These are phyloP conservation scores for Zaprionus kolodkinae DNA, from an alignment of 1,140 invertebrate species.

Conservation along the genomic window DNA sequence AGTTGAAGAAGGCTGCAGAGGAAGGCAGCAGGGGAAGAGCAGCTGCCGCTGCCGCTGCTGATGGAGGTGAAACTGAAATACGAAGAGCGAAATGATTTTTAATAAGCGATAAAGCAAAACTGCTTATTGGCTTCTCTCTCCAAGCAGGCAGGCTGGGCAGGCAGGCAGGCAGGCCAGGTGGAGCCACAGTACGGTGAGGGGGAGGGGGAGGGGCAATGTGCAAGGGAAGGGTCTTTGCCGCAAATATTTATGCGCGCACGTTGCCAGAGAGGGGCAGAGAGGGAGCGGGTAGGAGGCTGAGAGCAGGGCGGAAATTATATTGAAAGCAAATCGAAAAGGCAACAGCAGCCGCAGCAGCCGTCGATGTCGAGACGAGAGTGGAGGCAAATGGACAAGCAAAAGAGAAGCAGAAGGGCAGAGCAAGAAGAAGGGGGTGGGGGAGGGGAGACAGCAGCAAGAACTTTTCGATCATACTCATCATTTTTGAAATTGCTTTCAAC, in stretches of 20 bases:
- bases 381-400: not conserved
- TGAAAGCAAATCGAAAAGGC: constrained; percentile 80
- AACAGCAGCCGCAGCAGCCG: constrained; percentile 57
- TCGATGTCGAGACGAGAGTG: constrained; percentile 12
- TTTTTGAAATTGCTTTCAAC: constrained; percentile 84
- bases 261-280: constrained; percentile 1
- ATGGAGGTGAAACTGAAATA: constrained; percentile 75
- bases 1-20: not conserved
- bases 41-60: constrained; percentile 28
- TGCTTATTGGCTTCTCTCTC: constrained; percentile 81
- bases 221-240: constrained; percentile 34
- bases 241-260: constrained; percentile 68
- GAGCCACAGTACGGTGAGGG: constrained; percentile 11
- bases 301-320: constrained; percentile 60
- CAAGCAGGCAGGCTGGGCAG: no score
- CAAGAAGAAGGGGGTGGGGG: not conserved
- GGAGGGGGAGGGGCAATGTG: constrained; percentile 33
- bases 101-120: constrained; percentile 84
- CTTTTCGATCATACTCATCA: constrained; percentile 84
- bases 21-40: constrained; percentile 1
- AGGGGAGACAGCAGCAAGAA: constrained; percentile 40
- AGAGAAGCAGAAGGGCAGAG: constrained; percentile 4
- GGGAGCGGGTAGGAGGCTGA: not conserved
- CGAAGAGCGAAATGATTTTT: constrained; percentile 84
- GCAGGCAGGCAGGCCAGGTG: constrained; percentile 30